phyloP scores from a whole-genome alignment of 2,888 invertebrate genomes.

The Sthenelais limicola region DNA sequence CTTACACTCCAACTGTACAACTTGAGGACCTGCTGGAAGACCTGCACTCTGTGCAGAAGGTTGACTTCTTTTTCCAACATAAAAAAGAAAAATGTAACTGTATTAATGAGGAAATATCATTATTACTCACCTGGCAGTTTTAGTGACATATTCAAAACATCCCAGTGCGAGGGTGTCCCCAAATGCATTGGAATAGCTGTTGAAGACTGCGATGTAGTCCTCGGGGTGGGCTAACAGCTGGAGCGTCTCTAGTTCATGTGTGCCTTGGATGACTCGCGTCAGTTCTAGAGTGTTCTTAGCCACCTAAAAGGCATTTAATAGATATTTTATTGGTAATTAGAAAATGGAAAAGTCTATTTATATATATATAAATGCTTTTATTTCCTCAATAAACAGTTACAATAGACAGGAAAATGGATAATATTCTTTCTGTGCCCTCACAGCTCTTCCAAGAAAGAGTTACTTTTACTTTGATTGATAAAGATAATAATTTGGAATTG shows the following conservation, averaged over 20 bases:
- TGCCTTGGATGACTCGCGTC: slow-evolving; percentile 50
- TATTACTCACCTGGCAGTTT: slow-evolving; percentile 62
- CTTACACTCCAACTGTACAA: too few species aligned
- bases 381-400: too few species aligned
- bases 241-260: slow-evolving; percentile 32
- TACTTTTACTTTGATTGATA: too few species aligned
- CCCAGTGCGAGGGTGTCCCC: slow-evolving; percentile 68
- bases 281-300: slow-evolving; percentile 59
- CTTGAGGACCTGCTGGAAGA: too few species aligned
- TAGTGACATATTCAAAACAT: slow-evolving; percentile 66
- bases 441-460: too few species aligned
- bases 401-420: too few species aligned
- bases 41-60: too few species aligned
- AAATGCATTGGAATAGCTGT: slow-evolving; percentile 60
- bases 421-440: too few species aligned
- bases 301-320: slow-evolving; percentile 50
- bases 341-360: not conserved
- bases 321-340: not conserved
- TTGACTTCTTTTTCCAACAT: too few species aligned
- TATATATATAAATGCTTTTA: not conserved
- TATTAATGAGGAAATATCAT: not conserved
- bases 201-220: slow-evolving; percentile 57
- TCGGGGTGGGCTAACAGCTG: slow-evolving; percentile 51
- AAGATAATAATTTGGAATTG: too few species aligned
- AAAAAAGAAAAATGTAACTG: too few species aligned